These are phyloP conservation scores for Opisthocomus hoazin DNA, from an alignment of 2,113 vertebrate species.

Conservation along the genomic window DNA sequence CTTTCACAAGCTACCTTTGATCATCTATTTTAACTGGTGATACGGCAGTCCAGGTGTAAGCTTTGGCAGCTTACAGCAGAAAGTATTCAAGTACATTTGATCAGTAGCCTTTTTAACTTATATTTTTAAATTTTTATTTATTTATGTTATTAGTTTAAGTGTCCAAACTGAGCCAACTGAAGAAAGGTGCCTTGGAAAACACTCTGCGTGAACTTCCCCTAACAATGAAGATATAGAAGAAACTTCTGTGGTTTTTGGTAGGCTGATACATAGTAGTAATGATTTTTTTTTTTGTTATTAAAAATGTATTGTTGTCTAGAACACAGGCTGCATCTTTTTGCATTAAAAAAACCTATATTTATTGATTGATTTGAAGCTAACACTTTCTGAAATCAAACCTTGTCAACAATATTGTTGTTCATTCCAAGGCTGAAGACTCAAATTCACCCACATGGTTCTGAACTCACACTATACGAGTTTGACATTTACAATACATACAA, in stretches of 20 bases:
- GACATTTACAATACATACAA: neutral
- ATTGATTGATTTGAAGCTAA: neutral
- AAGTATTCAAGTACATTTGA: neutral
- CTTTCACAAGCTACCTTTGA: neutral
- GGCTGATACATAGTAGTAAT: neutral
- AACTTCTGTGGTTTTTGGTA: neutral
- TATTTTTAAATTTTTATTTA: neutral
- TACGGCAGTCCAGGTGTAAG: fast-evolving
- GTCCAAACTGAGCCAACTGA: neutral
- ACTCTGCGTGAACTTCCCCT: neutral
- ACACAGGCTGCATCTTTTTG: neutral
- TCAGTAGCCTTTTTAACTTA: neutral
- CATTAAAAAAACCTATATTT: neutral
- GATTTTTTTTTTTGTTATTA: neutral
- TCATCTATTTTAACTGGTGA: neutral
- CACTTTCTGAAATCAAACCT: neutral
- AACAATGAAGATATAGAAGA: neutral
- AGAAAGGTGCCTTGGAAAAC: neutral
- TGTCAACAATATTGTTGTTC: neutral
- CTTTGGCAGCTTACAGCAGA: neutral
- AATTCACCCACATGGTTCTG: neutral
- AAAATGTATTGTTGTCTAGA: neutral
- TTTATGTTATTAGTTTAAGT: neutral
- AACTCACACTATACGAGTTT: neutral
- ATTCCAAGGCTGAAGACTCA: neutral